Percentiles rank a stretch among this genome's conserved stretches.
phyloP scores from a whole-genome alignment of 2,888 invertebrate species.

The Mesopsocus fuscifrons region DNA sequence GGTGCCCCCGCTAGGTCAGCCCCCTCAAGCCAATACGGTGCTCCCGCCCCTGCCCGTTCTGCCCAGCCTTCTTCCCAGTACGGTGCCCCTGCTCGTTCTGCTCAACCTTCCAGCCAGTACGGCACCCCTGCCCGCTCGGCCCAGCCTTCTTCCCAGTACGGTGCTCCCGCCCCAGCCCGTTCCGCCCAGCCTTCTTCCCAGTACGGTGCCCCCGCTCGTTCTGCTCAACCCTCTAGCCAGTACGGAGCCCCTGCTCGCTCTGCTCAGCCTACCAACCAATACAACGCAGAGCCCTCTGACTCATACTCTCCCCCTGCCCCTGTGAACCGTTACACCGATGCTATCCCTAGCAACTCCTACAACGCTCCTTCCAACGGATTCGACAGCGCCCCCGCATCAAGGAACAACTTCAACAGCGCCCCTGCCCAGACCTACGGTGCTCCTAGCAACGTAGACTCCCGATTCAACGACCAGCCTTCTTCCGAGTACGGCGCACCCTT shows the following conservation, averaged over 20 bases:
- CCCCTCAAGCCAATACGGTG: neutral
- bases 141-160: neutral
- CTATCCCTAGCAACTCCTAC: slow-evolving; percentile 2
- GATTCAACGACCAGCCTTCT: slow-evolving; percentile 11
- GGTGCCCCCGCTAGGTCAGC: slow-evolving; percentile 2
- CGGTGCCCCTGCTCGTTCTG: slow-evolving; percentile 3
- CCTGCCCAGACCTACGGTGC: neutral
- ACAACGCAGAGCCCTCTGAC: slow-evolving; percentile 10
- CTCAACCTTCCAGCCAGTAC: slow-evolving; percentile 12
- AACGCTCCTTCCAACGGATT: slow-evolving; percentile 2
- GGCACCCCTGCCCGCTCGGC: slow-evolving; percentile 7
- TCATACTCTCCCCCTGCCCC: slow-evolving; percentile 1
- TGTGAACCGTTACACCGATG: slow-evolving; percentile 3
- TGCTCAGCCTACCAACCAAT: slow-evolving; percentile 6
- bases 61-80: neutral
- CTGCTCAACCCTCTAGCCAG: slow-evolving; percentile 12
- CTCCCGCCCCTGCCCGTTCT: neutral
- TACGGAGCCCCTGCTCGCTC: neutral
- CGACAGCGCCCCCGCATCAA: no score
- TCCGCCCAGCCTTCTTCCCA: slow-evolving; percentile 12
- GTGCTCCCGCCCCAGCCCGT: neutral
- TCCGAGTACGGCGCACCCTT: slow-evolving; percentile 16
- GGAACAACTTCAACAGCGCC: neutral
- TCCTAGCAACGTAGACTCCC: neutral
- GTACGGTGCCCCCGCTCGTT: slow-evolving; percentile 15